These are phyloP conservation scores for Tokudaia muenninki DNA, from an alignment of 2,797 vertebrate genomes.

Conservation along the genomic window DNA sequence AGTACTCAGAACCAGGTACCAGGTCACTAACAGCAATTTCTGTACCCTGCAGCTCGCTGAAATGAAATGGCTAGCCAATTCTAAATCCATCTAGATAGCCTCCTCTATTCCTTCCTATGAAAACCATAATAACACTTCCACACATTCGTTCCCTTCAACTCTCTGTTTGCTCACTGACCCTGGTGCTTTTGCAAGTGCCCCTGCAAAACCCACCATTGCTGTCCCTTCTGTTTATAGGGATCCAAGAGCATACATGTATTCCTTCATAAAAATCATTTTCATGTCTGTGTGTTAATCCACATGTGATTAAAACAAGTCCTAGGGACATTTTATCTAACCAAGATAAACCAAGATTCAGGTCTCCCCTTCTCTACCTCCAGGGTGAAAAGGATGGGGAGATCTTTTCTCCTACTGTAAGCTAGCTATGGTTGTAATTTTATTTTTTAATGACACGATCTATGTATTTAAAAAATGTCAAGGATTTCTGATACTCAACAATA, in stretches of 20 bases:
- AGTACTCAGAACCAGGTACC: not conserved
- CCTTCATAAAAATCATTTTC: not conserved
- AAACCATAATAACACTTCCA: not conserved
- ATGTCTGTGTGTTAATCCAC: not conserved
- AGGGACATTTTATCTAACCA: not conserved
- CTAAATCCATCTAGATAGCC: not conserved
- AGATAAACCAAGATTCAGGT: not conserved
- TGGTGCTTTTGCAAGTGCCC: not conserved
- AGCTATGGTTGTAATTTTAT: not conserved
- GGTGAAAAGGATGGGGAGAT: not conserved
- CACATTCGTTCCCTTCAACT: accelerated
- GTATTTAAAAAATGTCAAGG: not conserved
- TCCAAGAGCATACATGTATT: not conserved
- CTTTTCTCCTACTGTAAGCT: not conserved
- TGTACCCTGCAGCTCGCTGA: not conserved
- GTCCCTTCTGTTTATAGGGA: not conserved
- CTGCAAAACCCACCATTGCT: not conserved
- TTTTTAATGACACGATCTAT: not conserved
- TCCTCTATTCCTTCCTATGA: not conserved
- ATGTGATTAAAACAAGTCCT: not conserved
- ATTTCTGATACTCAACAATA: not conserved
- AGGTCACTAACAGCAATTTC: not conserved
- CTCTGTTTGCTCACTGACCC: not conserved
- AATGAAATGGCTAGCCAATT: not conserved
- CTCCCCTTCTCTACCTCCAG: too few species aligned